Evolutionary conservation across 2,113 vertebrate genomes (phyloP), one percentile per base, ranked within the genome.

Genomic region (Pelvicachromis taeniatus): DNA sequence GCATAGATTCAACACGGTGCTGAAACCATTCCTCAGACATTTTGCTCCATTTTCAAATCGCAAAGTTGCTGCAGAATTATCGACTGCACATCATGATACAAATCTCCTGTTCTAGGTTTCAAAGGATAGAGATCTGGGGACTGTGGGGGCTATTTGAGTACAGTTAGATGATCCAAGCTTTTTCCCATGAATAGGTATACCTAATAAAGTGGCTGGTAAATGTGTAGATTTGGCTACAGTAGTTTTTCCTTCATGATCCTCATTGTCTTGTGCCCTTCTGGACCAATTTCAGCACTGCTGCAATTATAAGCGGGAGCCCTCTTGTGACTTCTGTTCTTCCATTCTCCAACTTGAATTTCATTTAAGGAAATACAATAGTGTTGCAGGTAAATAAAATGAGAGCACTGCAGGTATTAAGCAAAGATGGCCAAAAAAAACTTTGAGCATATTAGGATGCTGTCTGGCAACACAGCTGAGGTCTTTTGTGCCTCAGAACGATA

Each of bases 211-310:
- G 14, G 45, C 14, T 17, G 14, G 14, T 50, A 1, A 50, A 11
- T 7, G 6, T 50, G 10, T 14, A 26, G 26, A 48, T 50, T 50
- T 50, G 12, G 2, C 48, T 26, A 26, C 26, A 26, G 26, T 16
- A 52, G 17, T 75, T 26, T 19, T 17, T 19, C 23, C 14, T 50
- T 75, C 0, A 75, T 0, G 16, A 0, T 31, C 23, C 68, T 54
- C 10, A 5, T 54, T n/a, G 10, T 2, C 53, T 21, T 54, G 53
- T 11, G 53, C n/a, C 7, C 7, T 4, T 21, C 9, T 54, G 2
- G 9, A 54, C 16, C 68, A 29, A 4, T 31, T 73, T 75, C 4
- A 50, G 68, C 23, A 73, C 21, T 50, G 23, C 6, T 31, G 26
- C 68, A 50, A 75, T 75, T 31, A 26, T 75, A n/a, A 31, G 26